Percentiles rank a stretch among this genome's conserved stretches.
These are phyloP conservation scores for Eupithecia dodoneata DNA, from an alignment of 2,888 invertebrate species.

Conservation along the genomic window DNA sequence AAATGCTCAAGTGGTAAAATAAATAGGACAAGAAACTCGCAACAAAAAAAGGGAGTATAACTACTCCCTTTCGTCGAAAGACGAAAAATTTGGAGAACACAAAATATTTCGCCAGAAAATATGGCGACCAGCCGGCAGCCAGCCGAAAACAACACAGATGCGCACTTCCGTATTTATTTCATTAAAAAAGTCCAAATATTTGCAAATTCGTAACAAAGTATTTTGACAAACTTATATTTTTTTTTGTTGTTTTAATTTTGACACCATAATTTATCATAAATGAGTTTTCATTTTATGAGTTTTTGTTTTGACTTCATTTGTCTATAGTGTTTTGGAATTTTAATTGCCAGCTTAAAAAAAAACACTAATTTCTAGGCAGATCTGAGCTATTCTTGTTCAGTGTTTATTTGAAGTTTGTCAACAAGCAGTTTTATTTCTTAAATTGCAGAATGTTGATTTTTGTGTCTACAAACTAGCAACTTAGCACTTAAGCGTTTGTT, in stretches of 20 bases:
- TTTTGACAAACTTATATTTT: constrained; percentile 32
- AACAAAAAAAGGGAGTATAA: constrained; percentile 83
- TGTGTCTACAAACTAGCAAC: background rate
- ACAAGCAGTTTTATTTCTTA: background rate
- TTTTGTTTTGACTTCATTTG: constrained; percentile 22
- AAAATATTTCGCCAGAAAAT: constrained; percentile 86
- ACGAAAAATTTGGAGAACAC: constrained; percentile 82
- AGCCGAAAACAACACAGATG: constrained; percentile 67
- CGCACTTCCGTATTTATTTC: constrained; percentile 70
- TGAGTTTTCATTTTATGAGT: constrained; percentile 18
- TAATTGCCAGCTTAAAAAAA: background rate
- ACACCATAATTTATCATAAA: background rate
- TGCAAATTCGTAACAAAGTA: constrained; percentile 5
- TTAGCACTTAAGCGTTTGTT: background rate
- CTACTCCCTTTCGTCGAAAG: constrained; percentile 88
- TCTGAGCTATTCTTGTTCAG: background rate
- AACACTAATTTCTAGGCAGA: background rate
- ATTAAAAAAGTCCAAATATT: background rate
- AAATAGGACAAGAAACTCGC: constrained; percentile 58
- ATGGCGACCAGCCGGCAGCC: constrained; percentile 87
- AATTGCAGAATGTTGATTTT: background rate
- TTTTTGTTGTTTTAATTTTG: constrained; percentile 12
- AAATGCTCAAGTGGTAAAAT: constrained; percentile 64
- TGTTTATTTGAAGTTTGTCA: background rate
- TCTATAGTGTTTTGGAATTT: background rate